A percentile compares a stretch with the other conserved stretches of the same genome.
Evolutionary conservation across 1,140 invertebrate genomes (phyloP).

Genomic region (Drosophila auraria): DNA sequence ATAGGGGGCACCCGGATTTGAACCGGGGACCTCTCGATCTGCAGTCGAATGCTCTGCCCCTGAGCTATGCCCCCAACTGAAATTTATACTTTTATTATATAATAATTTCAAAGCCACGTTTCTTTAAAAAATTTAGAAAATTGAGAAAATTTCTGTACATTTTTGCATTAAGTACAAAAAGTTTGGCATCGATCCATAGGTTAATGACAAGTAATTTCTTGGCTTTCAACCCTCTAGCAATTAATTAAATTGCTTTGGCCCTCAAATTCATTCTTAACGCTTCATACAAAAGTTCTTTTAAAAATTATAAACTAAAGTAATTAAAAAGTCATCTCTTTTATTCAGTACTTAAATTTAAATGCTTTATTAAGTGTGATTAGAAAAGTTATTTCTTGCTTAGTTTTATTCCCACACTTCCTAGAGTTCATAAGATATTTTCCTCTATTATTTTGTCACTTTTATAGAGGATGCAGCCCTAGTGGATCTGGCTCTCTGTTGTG

Average conservation of each 20-base stretch:
- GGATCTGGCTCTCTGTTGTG: constrained; percentile 26
- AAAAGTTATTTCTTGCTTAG: not conserved
- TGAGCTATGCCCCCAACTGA: constrained; percentile 92
- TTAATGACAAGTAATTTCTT: not conserved
- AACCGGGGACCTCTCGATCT: constrained; percentile 97
- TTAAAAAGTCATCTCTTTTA: not conserved
- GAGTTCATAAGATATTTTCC: not conserved
- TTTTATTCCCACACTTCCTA: not conserved
- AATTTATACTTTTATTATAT: no score
- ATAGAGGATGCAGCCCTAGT: constrained; percentile 14
- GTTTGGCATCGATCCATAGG: not conserved
- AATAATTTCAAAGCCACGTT: no score
- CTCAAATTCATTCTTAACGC: no score
- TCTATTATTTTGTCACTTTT: not conserved
- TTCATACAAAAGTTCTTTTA: not conserved
- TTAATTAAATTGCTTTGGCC: no score
- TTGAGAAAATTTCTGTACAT: no score
- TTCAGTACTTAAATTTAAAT: not conserved
- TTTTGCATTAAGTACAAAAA: no score
- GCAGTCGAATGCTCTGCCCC: constrained; percentile 97
- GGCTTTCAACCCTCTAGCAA: no score
- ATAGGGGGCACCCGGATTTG: constrained; percentile 92
- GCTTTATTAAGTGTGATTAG: not conserved
- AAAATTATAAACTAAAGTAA: not conserved
- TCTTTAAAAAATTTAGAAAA: no score